These are phyloP conservation scores for Orchesella cincta DNA, from an alignment of 1,140 invertebrate species.

Conservation along the genomic window DNA sequence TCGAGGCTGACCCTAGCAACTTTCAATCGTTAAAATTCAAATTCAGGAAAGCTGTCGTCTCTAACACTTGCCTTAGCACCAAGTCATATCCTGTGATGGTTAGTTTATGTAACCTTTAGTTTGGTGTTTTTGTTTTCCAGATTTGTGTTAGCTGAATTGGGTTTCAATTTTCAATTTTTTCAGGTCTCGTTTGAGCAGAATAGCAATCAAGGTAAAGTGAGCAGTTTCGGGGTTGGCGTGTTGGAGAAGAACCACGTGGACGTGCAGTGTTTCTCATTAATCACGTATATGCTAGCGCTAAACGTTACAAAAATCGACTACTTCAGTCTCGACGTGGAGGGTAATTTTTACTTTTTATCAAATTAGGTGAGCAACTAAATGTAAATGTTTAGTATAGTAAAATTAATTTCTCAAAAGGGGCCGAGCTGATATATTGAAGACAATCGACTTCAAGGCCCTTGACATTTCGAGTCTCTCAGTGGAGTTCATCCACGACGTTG, in stretches of 20 bases:
- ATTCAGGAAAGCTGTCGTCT: conserved; percentile 56
- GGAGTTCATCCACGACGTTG: conserved; percentile 56
- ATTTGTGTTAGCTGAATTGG: conserved; percentile 30
- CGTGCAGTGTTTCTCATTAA: conserved; percentile 62
- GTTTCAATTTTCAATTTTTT: neutral
- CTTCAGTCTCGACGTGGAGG: conserved; percentile 53
- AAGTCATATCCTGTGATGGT: conserved; percentile 57
- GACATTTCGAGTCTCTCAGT: conserved; percentile 53
- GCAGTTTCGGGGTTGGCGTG: conserved; percentile 39
- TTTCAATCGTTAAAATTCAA: conserved; percentile 58
- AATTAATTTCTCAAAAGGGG: neutral
- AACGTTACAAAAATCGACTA: conserved; percentile 51
- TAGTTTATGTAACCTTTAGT: conserved; percentile 36
- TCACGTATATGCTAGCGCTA: conserved; percentile 57
- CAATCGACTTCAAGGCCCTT: conserved; percentile 59
- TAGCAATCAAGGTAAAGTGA: conserved; percentile 54
- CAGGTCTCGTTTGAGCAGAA: conserved; percentile 56
- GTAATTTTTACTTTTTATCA: too few species aligned
- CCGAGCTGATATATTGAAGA: conserved; percentile 56
- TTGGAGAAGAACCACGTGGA: conserved; percentile 49
- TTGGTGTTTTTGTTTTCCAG: too few species aligned
- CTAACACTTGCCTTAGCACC: conserved; percentile 58
- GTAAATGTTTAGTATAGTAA: neutral
- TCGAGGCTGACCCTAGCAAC: conserved; percentile 62
- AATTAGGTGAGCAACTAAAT: neutral